Evolutionary conservation across 2,888 invertebrate genomes (phyloP), one percentile per base, ranked within the genome.

Genomic region (Lithophane socia): DNA sequence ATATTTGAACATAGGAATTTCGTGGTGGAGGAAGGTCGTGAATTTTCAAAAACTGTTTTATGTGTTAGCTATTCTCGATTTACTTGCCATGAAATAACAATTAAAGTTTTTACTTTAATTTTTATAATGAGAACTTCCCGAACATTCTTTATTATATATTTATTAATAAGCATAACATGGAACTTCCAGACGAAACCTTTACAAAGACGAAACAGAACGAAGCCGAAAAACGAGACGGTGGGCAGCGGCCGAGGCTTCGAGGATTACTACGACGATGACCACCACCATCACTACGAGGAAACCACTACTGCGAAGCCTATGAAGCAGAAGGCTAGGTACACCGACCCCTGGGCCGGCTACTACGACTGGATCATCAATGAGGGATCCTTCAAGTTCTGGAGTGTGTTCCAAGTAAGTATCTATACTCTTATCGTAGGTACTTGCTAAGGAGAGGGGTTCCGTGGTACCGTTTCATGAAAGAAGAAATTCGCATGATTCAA

Each of bases 381-480:
- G 92, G 98, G 98, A 3, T 98, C 98, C 29, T 98, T 98, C 94
- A 98, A 98, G 92, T 98, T 98, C 94, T 98, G 98, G 98, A 98
- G 98, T 56, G 98, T 97, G 13, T 98, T 98, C 93, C 98, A 98
- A 97, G 98, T 98, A 24, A 58, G 58, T 58, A n/a, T n/a, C n/a
- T n/a, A n/a, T n/a, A 58, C 24, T 58, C 58, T 24, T 58, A 58
- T 24, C 24, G 24, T 13, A n/a, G n/a, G 13, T 24, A 13, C 7
- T 58, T 58, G 24, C 24, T 24, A 58, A 24, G 2, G 13, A 24
- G 7, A 13, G 7, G 16, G 18, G 60, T 18, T 10, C 29, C 24
- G 24, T 24, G 5, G 24, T 58, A 2, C 7, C 9, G 3, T 49
- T 49, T 49, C 0, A 13, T 29, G 18, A 58, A 13, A 8, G n/a